phyloP scores from a whole-genome alignment of 1,140 invertebrate genomes.

The Radopholus similis region DNA sequence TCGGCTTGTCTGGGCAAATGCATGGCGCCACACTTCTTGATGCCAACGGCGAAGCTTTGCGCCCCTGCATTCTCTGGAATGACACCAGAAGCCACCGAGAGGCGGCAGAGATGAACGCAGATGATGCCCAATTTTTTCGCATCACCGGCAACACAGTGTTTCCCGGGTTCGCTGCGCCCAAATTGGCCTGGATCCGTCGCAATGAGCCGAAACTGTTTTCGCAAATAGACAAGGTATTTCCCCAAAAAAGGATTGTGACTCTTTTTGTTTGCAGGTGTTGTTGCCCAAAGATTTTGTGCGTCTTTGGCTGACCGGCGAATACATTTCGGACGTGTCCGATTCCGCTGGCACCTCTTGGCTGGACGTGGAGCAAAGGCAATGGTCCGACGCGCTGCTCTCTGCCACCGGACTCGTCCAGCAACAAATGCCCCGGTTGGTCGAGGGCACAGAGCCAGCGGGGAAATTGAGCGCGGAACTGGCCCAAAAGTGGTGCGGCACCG shows the following conservation, averaged over 20 bases:
- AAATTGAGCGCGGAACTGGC: slow-evolving; percentile 4
- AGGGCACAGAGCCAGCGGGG: slow-evolving; percentile 9
- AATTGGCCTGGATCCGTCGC: slow-evolving; percentile 18
- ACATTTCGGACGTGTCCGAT: slow-evolving; percentile 21
- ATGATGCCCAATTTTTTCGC: slow-evolving; percentile 1
- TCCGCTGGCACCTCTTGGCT: slow-evolving; percentile 25
- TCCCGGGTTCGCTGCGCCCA: slow-evolving; percentile 32
- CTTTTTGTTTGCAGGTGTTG: slow-evolving; percentile 19
- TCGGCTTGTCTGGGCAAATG: slow-evolving; percentile 29
- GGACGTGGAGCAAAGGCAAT: slow-evolving; percentile 16
- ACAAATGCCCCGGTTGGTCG: slow-evolving; percentile 22
- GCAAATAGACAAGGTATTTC: neutral
- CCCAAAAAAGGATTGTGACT: neutral
- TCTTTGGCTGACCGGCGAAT: slow-evolving; percentile 23
- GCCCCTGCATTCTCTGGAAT: slow-evolving; percentile 32
- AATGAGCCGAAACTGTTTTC: slow-evolving; percentile 31
- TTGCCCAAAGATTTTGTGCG: slow-evolving; percentile 30
- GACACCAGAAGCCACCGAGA: slow-evolving; percentile 15
- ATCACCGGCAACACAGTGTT: slow-evolving; percentile 27
- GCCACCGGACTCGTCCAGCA: neutral
- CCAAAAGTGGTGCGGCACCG: slow-evolving; percentile 8
- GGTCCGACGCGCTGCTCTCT: slow-evolving; percentile 11
- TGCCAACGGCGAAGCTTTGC: slow-evolving; percentile 18
- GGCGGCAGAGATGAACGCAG: slow-evolving; percentile 17
- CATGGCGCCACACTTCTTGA: slow-evolving; percentile 23